A percentile compares a stretch with the other conserved stretches of the same genome.
These are phyloP conservation scores for Epizoanthus rinbou DNA, from an alignment of 92 coral and sea anemone species.

Conservation along the genomic window DNA sequence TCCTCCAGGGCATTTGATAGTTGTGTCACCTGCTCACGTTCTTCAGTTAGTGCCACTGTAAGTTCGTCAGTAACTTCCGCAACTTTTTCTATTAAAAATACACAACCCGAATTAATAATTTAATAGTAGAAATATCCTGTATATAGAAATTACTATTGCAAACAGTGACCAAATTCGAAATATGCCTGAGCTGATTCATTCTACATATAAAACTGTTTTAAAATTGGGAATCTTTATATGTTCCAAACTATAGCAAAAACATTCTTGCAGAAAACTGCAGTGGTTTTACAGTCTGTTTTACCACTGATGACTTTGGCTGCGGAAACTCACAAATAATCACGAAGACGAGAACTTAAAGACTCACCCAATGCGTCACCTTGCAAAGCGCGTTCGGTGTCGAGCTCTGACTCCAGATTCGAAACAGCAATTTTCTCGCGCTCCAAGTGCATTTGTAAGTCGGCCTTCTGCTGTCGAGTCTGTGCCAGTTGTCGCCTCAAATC, in stretches of 20 bases:
- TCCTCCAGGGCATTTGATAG: conserved; percentile 76
- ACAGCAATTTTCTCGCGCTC: conserved; percentile 72
- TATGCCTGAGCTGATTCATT: not conserved
- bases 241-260: too few relatives aligned
- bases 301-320: too few relatives aligned
- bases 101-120: not conserved
- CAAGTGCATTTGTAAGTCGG: conserved; percentile 71
- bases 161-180: not conserved
- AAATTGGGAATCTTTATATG: not conserved
- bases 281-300: too few relatives aligned
- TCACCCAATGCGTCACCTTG: conserved; percentile 76
- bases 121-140: not conserved
- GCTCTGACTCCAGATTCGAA: conserved; percentile 73
- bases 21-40: conserved; percentile 68
- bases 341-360: not conserved
- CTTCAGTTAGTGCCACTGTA: conserved; percentile 65
- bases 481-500: conserved; percentile 68
- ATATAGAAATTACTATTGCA: too few relatives aligned
- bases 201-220: not conserved
- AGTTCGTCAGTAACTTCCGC: conserved; percentile 73
- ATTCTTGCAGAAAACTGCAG: too few relatives aligned
- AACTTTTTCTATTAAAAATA: conserved; percentile 64
- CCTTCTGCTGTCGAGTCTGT: conserved; percentile 60
- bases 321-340: not conserved
- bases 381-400: conserved; percentile 74